Conservation (phyloP, 2,113 vertebrate species). For the Elachura formosa region DNA sequence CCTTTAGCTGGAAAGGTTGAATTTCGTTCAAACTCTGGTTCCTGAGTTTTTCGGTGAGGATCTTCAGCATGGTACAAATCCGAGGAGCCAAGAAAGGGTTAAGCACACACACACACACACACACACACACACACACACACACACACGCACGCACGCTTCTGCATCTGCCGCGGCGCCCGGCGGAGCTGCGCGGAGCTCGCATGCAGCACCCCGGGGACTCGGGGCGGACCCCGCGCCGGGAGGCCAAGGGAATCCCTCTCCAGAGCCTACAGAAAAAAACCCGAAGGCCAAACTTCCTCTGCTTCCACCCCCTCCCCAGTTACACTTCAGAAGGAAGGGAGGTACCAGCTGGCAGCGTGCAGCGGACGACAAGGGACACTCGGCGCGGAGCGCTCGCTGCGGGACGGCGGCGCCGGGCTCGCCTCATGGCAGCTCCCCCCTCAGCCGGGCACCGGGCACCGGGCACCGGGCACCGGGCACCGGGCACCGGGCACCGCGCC, state of each 20-base stretch:
- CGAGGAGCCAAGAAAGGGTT: conserved; percentile 44
- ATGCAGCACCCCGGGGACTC: conserved; percentile 13
- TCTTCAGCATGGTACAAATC: conserved; percentile 80
- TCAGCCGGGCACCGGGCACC: too few species aligned
- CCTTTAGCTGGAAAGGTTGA: conserved; percentile 88
- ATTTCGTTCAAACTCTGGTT: conserved; percentile 88
- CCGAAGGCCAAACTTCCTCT: not conserved
- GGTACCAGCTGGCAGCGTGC: not conserved
- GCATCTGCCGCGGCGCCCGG: conserved; percentile 2
- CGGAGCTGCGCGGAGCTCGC: not conserved
- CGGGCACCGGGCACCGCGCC: not conserved
- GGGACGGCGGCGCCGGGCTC: not conserved
- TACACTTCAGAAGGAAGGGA: not conserved
- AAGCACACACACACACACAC: not conserved
- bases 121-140: conserved; percentile 7
- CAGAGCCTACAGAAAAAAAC: not conserved
- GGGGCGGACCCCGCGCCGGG: not conserved
- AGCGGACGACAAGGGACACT: not conserved
- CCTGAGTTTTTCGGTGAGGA: conserved; percentile 87
- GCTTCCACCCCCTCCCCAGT: not conserved
- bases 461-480: not conserved
- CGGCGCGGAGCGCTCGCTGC: not conserved
- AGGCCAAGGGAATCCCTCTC: not conserved
- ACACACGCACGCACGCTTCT: not conserved
- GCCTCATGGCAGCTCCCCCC: not conserved